A percentile compares a stretch with the other conserved stretches of the same genome.
These are phyloP conservation scores for Hemicentrotus pulcherrimus DNA, from an alignment of 35 echinoderm and acorn worm genomes.

Conservation along the genomic window DNA sequence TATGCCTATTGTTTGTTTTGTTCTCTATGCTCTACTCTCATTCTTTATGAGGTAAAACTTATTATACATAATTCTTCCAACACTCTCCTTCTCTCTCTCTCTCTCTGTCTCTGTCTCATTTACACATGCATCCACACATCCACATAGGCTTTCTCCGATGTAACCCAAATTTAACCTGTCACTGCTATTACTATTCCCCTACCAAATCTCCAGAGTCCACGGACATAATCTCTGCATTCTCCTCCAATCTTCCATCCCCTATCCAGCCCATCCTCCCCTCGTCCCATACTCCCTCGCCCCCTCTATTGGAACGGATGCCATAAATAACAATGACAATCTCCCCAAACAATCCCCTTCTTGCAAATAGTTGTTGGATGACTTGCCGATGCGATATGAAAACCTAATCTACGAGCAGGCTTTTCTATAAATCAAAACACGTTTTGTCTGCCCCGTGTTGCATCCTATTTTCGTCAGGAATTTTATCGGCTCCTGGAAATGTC, in stretches of 20 bases:
- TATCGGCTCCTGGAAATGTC: conserved; percentile 7
- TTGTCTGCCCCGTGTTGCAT: neutral
- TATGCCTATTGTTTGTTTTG: too few species aligned
- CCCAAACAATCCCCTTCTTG: neutral
- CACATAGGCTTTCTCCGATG: neutral
- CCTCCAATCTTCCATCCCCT: neutral
- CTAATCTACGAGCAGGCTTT: conserved; percentile 16
- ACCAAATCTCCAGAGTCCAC: neutral
- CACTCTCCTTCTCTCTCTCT: neutral
- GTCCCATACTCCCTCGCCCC: neutral
- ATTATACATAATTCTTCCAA: too few species aligned
- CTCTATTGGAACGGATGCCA: neutral
- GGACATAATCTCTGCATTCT: neutral
- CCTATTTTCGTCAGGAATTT: neutral
- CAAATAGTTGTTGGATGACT: conserved; percentile 18
- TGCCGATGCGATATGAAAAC: neutral
- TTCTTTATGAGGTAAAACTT: too few species aligned
- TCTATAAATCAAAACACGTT: conserved; percentile 19
- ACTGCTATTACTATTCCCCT: neutral
- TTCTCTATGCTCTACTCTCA: too few species aligned
- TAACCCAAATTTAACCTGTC: neutral
- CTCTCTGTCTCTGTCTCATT: neutral
- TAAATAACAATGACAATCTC: conserved; percentile 40
- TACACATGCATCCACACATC: neutral
- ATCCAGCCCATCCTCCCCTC: neutral